Conservation (phyloP, 2,888 invertebrate genomes). For the Drosophila mimica region DNA sequence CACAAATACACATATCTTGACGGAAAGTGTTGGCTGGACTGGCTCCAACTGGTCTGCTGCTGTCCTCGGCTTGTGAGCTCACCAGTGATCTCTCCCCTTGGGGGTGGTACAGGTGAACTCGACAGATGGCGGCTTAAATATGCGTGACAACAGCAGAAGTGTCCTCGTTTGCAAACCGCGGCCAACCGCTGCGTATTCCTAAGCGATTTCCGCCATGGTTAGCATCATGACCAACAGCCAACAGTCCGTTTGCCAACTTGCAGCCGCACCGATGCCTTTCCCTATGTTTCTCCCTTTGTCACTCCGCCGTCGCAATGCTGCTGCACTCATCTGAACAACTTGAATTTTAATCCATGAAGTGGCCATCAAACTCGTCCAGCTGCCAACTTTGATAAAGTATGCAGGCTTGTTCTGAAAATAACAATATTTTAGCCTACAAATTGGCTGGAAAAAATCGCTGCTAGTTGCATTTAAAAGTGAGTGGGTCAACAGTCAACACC, state of each 20-base stretch:
- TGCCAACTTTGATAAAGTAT: slow-evolving; percentile 2
- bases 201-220: slow-evolving; percentile 33
- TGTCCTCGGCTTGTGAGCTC: slow-evolving; percentile 32
- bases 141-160: slow-evolving; percentile 45
- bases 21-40: slow-evolving; percentile 3
- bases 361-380: slow-evolving; percentile 17
- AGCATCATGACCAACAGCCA: slow-evolving; percentile 15
- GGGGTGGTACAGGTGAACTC: not conserved
- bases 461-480: not conserved
- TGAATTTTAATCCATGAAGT: slow-evolving; percentile 45
- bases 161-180: slow-evolving; percentile 27
- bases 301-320: not conserved
- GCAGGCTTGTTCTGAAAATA: slow-evolving; percentile 21
- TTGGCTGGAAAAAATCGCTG: not conserved
- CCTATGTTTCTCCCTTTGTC: not conserved
- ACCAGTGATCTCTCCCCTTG: slow-evolving; percentile 23
- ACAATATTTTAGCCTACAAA: slow-evolving; percentile 26
- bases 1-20: not conserved
- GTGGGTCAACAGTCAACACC: not conserved
- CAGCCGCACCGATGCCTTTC: not conserved
- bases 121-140: slow-evolving; percentile 40
- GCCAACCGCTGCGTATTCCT: slow-evolving; percentile 36
- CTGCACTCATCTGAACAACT: slow-evolving; percentile 16
- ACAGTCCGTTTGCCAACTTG: not conserved
- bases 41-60: slow-evolving; percentile 12